Evolutionary conservation across 2,888 invertebrate genomes (phyloP).

Genomic region (Resseliella maxima): DNA sequence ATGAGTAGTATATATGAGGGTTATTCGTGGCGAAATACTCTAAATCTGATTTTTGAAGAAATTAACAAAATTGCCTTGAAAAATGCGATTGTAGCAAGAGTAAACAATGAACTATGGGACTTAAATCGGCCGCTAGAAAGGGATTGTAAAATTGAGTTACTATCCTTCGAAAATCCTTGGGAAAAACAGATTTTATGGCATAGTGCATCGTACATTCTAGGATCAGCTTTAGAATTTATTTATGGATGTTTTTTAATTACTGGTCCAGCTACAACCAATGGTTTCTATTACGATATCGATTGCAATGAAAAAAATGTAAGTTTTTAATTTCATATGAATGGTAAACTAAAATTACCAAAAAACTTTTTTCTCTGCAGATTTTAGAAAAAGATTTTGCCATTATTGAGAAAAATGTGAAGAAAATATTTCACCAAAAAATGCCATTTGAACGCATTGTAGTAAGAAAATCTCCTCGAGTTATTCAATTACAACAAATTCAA

Average conservation of each 20-base stretch:
- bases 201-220: neutral
- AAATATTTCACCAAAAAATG: neutral
- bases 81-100: neutral
- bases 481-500: neutral
- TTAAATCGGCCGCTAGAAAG: neutral
- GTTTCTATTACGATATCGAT: neutral
- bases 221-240: neutral
- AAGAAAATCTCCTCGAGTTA: neutral
- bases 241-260: neutral
- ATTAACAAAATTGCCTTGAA: neutral
- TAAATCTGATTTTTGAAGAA: neutral
- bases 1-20: neutral
- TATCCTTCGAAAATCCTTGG: neutral
- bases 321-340: neutral
- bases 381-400: neutral
- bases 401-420: neutral
- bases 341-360: neutral
- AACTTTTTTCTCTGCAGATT: neutral
- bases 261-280: neutral
- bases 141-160: neutral
- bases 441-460: neutral
- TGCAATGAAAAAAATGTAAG: neutral
- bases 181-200: neutral
- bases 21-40: neutral
- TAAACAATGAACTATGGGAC: constrained; percentile 12